phyloP scores from a whole-genome alignment of 2,797 vertebrate genomes.

The Glossophaga mutica region DNA sequence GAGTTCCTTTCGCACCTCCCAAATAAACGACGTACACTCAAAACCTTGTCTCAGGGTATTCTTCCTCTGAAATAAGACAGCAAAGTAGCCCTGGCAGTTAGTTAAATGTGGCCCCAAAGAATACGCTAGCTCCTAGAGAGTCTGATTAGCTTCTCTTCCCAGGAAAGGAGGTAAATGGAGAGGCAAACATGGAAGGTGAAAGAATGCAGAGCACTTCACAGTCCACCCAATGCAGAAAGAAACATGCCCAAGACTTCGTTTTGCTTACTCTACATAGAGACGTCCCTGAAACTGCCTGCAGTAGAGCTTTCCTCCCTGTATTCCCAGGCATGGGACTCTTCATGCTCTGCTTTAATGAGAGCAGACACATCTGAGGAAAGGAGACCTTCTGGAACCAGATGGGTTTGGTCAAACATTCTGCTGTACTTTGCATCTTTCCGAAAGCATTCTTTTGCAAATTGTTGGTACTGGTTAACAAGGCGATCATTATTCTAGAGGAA shows the following conservation, averaged over 20 bases:
- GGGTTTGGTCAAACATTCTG: background rate
- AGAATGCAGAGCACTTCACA: background rate
- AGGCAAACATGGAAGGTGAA: background rate
- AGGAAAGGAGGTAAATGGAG: background rate
- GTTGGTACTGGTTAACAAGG: background rate
- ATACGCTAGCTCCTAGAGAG: background rate
- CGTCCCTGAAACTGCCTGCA: background rate
- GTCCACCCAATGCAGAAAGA: background rate
- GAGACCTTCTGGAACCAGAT: background rate
- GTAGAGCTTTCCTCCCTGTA: background rate
- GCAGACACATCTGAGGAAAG: background rate
- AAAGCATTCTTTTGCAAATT: conserved; percentile 6
- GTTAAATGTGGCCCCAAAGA: background rate
- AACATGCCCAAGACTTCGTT: background rate
- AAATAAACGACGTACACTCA: background rate
- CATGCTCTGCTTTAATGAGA: background rate
- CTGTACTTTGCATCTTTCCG: background rate
- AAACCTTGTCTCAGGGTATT: background rate
- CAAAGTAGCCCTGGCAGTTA: background rate
- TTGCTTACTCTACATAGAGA: background rate
- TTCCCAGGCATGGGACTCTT: background rate
- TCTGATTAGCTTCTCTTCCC: background rate
- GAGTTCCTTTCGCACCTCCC: background rate
- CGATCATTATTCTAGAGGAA: background rate
- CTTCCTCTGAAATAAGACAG: background rate